A percentile compares a stretch with the other conserved stretches of the same genome.
phyloP scores from a whole-genome alignment of 2,113 vertebrate species.

The Myiozetetes cayanensis region DNA sequence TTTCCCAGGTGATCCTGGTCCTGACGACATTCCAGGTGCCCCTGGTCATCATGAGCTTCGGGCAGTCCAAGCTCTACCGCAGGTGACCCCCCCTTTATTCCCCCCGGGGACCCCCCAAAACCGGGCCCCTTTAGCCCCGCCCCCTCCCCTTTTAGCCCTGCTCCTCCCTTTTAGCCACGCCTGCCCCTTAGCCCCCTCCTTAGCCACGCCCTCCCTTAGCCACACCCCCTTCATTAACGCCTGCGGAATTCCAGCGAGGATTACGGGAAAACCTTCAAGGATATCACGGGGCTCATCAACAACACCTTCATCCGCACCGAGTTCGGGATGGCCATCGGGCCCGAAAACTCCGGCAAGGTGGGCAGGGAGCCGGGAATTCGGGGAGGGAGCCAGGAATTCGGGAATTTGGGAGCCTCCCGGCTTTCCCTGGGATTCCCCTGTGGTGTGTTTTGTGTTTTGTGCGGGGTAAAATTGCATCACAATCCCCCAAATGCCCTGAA shows the following conservation, averaged over 20 bases:
- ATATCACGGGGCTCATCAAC: conserved; percentile 88
- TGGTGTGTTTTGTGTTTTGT: no score
- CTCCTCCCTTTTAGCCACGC: no score
- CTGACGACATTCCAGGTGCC: conserved; percentile 88
- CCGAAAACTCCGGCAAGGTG: conserved; percentile 90
- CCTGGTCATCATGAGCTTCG: conserved; percentile 83
- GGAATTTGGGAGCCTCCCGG: no score
- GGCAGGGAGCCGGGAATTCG: neutral
- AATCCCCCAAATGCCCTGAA: no score
- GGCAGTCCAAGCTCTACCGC: conserved; percentile 90
- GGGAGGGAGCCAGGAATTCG: no score
- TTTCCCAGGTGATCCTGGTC: neutral
- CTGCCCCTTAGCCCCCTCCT: no score
- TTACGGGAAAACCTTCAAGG: conserved; percentile 89
- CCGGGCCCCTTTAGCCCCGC: no score
- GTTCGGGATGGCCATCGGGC: conserved; percentile 89
- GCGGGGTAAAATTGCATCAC: no score
- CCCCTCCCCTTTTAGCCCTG: no score
- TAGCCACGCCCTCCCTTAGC: no score
- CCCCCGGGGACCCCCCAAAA: no score
- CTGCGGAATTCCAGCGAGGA: conserved; percentile 77
- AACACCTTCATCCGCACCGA: conserved; percentile 90
- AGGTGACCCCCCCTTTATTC: conserved; percentile 74
- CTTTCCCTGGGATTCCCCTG: no score
- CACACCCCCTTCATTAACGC: neutral